Conservation (phyloP, 2,888 invertebrate genomes). For the Hydrotaea diabolus region DNA sequence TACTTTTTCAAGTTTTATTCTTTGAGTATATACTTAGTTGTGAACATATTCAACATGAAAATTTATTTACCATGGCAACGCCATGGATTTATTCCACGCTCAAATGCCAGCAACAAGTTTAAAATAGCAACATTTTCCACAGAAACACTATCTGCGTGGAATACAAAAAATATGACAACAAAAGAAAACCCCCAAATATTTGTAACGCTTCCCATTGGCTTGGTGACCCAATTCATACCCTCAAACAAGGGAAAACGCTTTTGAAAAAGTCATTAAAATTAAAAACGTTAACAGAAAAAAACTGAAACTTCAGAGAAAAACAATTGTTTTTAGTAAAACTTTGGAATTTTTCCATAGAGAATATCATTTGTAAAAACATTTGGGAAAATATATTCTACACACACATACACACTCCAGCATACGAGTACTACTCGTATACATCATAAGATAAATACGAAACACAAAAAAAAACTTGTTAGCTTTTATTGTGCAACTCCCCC, state of each 20-base stretch:
- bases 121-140: too few species aligned
- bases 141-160: too few species aligned
- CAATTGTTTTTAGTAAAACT: conserved; percentile 26
- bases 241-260: background rate
- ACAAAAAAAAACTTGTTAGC: background rate
- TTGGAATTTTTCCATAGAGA: conserved; percentile 10
- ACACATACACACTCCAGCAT: background rate
- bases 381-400: background rate
- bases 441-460: background rate
- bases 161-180: too few species aligned
- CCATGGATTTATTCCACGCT: too few species aligned
- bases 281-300: background rate
- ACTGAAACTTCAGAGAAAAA: background rate
- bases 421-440: background rate
- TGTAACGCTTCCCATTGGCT: background rate
- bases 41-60: too few species aligned
- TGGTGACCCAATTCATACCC: background rate
- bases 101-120: too few species aligned
- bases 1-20: too few species aligned
- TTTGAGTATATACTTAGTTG: too few species aligned
- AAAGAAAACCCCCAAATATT: background rate
- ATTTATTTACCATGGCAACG: too few species aligned
- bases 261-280: background rate
- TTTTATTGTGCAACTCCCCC: conserved; percentile 19
- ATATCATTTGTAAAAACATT: conserved; percentile 13